These are phyloP conservation scores for Abrostola tripartita DNA, from an alignment of 2,888 invertebrate species.

Conservation along the genomic window DNA sequence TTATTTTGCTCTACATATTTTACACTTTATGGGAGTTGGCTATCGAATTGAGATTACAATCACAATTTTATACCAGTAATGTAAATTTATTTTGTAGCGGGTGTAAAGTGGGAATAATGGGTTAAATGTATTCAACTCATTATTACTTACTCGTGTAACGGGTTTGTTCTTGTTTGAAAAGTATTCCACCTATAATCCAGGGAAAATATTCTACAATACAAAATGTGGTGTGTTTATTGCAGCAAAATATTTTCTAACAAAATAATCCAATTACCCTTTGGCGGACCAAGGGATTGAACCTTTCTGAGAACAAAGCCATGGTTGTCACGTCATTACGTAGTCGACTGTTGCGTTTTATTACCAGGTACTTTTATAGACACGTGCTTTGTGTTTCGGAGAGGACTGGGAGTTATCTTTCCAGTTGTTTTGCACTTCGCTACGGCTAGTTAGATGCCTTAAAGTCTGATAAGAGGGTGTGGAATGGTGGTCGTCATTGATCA, in stretches of 20 bases:
- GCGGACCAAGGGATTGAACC: conserved; percentile 2
- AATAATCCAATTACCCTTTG: conserved; percentile 8
- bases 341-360: conserved; percentile 1
- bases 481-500: too few species aligned
- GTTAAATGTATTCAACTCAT: conserved; percentile 15
- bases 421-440: background rate
- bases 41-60: conserved; percentile 46
- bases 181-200: background rate
- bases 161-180: background rate
- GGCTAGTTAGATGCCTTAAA: too few species aligned
- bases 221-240: conserved; percentile 4
- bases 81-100: conserved; percentile 36
- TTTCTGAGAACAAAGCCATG: conserved; percentile 5
- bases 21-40: conserved; percentile 46
- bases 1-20: conserved; percentile 54
- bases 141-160: background rate
- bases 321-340: conserved; percentile 2
- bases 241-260: conserved; percentile 2
- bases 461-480: too few species aligned
- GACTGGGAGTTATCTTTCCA: background rate
- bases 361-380: conserved; percentile 1
- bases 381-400: background rate
- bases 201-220: background rate
- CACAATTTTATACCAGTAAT: conserved; percentile 37
- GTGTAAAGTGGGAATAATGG: conserved; percentile 4